Base-by-base conservation (phyloP, 2,888 invertebrate species). In the Drepanosiphum platanoidis region DNA sequence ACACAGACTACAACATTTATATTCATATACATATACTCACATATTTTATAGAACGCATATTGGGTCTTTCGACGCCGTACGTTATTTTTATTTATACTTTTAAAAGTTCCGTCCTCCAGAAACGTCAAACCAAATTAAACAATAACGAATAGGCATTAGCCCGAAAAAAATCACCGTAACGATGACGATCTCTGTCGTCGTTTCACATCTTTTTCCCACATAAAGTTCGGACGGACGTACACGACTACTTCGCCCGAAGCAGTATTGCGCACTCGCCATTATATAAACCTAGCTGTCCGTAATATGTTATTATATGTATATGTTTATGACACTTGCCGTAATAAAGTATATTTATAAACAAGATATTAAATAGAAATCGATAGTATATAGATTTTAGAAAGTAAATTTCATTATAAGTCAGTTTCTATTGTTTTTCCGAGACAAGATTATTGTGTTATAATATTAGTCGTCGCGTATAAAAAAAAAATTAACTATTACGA, bases 311-410 rank as follows among this genome's bases (percentile, higher is more conserved):
- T n/a, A n/a, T 15, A 9, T 42, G 42, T 15, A 42, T 15, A 42
- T 42, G 9, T 7, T n/a, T 9, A 9, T 42, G 9, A 9, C 9
- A 46, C 15, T 15, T 18, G 9, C 18, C 9, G n/a, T 9, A 46
- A 46, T 18, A 46, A 46, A 15, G 46, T 9, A 9, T 3, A 15
- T 46, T 46, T n/a, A n/a, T n/a, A 15, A 15, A 46, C 46, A 18
- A 15, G 18, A 46, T 9, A 46, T 18, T n/a, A 1, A 22, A 52
- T 52, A n/a, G 61, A 82, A 82, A 58, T 30, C 58, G 81, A 22
- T 82, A 82, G 82, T 82, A 42, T 82, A 42, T 72, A 58, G 3
- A 64, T 42, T 72, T 64, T 82, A 82, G 72, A 42, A 3, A 70
- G 36, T 36, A 70, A 52, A 58, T 81, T 81, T 61, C n/a, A 61